Base-by-base conservation (phyloP, 1,140 invertebrate species). In the Trichonephila inaurata region DNA sequence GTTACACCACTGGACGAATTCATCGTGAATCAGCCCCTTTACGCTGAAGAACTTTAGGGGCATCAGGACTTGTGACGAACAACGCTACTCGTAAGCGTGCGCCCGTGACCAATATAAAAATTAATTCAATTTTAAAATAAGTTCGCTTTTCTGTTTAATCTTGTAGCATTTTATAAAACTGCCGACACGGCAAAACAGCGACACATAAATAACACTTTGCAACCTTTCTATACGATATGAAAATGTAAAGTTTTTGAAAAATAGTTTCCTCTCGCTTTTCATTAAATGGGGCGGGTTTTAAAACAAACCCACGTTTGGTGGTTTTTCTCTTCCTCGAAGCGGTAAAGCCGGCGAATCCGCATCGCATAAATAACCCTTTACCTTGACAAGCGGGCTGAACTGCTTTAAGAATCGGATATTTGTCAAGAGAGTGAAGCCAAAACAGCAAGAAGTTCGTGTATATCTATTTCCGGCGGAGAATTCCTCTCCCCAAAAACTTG, bases 401-500 rank as follows among this genome's bases (percentile, higher is more conserved):
- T 19, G 14, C 28, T 28, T 77, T 6, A 77, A 77, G 72, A 77
- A 77, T 5, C 28, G 72, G 72, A 28, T 28, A 77, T 77, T 77
- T 77, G 72, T 77, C 72, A 19, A 69, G 66, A n/a, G 10, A 69
- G 24, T 28, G 66, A 24, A 69, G 33, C 10, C 28, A 40, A 21
- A 77, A 77, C 72, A 77, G 72, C 3, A 77, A 77, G 72, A 77
- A 77, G 72, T 77, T 77, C 3, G 72, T 77, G 72, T 77, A 7
- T 28, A 77, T 77, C 69, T 40, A 77, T 77, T 28, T 77, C 69
- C 24, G 24, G 12, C 16, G 62, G 21, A 64, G 62, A 18, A 64
- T 64, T 64, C 62, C 69, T 33, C 28, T 77, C 21, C 66, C 24
- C 66, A 14, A n/a, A 12, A 66, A 28, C n/a, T 24, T 69, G 24